A percentile compares a stretch with the other conserved stretches of the same genome.
Evolutionary conservation across 2,113 vertebrate genomes (phyloP).

Genomic region (Sylvia atricapilla): DNA sequence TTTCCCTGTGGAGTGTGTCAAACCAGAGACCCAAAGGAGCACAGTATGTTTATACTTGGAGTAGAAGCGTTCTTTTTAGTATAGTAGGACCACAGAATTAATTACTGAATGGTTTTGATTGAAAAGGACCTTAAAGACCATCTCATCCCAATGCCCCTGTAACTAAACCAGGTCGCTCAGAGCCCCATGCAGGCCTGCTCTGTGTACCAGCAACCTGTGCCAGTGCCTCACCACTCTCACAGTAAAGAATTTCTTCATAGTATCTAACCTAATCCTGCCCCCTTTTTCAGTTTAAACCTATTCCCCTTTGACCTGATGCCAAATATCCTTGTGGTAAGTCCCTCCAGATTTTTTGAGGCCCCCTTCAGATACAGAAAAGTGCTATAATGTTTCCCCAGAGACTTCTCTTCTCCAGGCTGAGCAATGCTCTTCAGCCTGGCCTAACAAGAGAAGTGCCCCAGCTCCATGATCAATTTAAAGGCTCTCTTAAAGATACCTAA

Average conservation of each 20-base stretch:
- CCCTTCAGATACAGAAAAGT: not conserved
- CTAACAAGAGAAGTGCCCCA: not conserved
- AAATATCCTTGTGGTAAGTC: not conserved
- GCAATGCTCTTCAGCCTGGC: not conserved
- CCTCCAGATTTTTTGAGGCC: not conserved
- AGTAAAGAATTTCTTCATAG: not conserved
- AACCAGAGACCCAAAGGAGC: not conserved
- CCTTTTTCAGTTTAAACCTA: not conserved
- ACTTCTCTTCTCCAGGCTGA: not conserved
- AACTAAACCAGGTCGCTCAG: not conserved
- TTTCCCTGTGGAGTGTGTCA: not conserved
- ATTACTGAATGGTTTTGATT: not conserved
- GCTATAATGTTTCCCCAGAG: not conserved
- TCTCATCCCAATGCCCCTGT: not conserved
- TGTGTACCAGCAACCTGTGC: too few relatives aligned
- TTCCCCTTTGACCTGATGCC: not conserved
- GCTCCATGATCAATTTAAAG: not conserved
- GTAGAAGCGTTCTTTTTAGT: not conserved
- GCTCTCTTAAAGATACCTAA: not conserved
- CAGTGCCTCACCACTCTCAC: not conserved
- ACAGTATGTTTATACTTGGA: not conserved
- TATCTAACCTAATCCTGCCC: not conserved
- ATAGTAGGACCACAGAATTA: not conserved
- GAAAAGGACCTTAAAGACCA: not conserved
- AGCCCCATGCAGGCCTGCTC: not conserved